These are phyloP conservation scores for Nettapus auritus DNA, from an alignment of 2,113 vertebrate genomes.

Conservation along the genomic window DNA sequence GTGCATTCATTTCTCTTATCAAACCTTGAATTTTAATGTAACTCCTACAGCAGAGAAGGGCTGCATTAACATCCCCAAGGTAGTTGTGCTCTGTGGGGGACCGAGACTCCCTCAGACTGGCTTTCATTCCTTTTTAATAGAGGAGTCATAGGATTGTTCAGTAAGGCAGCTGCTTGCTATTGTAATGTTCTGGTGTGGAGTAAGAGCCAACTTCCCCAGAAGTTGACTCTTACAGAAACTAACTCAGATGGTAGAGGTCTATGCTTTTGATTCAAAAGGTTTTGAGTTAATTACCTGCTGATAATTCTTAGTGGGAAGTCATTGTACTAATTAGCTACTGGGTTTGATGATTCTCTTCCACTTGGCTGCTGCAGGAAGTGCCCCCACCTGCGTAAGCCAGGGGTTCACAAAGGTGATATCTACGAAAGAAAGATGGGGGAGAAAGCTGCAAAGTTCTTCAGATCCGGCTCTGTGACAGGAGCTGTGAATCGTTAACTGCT, in stretches of 20 bases:
- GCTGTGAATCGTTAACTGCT: neutral
- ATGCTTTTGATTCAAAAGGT: conserved; percentile 1
- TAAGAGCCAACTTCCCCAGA: too few species aligned
- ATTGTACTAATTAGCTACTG: conserved; percentile 56
- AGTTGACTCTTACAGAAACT: fast-evolving
- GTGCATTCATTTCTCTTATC: neutral
- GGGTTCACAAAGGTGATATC: conserved; percentile 17
- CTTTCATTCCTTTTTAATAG: conserved; percentile 35
- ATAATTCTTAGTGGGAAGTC: neutral
- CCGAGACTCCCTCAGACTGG: neutral
- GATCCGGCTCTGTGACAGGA: neutral
- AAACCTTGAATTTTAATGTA: neutral
- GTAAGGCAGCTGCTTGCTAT: conserved; percentile 17
- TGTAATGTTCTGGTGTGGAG: neutral
- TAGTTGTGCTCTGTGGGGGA: neutral
- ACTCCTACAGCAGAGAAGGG: conserved; percentile 18
- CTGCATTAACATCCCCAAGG: conserved; percentile 27
- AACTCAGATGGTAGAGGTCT: neutral
- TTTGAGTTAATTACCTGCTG: conserved; percentile 20
- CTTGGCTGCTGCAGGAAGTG: conserved; percentile 50
- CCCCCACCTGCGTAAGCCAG: neutral
- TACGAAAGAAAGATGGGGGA: neutral
- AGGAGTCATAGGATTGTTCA: conserved; percentile 40
- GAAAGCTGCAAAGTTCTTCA: neutral
- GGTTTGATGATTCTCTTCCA: conserved; percentile 37